Evolutionary conservation across 2,888 invertebrate genomes (phyloP).

Genomic region (Sinodicranocentrus sp.): DNA sequence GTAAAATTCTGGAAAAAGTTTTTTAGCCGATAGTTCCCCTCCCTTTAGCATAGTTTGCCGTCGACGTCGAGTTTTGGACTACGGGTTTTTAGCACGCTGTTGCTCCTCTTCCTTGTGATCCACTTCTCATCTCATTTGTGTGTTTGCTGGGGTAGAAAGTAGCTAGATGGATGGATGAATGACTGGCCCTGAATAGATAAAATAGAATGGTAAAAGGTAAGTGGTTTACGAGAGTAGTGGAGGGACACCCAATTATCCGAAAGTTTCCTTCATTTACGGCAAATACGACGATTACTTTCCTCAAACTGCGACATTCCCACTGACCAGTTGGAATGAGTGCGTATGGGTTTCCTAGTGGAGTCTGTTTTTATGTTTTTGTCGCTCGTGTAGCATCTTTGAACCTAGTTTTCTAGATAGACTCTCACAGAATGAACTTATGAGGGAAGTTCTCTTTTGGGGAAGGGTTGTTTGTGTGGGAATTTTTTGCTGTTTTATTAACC

Average conservation of each 20-base stretch:
- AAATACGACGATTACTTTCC: not conserved
- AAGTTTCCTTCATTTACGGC: constrained; percentile 27
- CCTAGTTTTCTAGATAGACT: too few relatives aligned
- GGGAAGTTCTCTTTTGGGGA: too few relatives aligned
- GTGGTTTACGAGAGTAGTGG: constrained; percentile 24
- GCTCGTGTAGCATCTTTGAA: too few relatives aligned
- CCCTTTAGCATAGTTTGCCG: not conserved
- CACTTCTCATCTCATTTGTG: constrained; percentile 15
- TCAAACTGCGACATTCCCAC: constrained; percentile 25
- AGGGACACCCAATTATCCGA: constrained; percentile 23
- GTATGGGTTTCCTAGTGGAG: not conserved
- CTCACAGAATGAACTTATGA: too few relatives aligned
- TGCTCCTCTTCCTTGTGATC: constrained; percentile 29
- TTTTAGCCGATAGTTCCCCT: not conserved
- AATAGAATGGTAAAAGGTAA: constrained; percentile 41
- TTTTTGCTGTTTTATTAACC: constrained; percentile 32
- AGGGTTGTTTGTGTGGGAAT: constrained; percentile 13
- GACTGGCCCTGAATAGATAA: constrained; percentile 26
- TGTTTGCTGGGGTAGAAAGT: not conserved
- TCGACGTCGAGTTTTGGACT: too few relatives aligned
- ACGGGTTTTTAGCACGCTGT: constrained; percentile 49
- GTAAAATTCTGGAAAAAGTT: constrained; percentile 17
- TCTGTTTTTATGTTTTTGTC: constrained; percentile 11
- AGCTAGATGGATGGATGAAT: constrained; percentile 28
- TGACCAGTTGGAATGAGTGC: constrained; percentile 6